Conservation (phyloP, 2,113 vertebrate genomes). For the Phasianus colchicus region DNA sequence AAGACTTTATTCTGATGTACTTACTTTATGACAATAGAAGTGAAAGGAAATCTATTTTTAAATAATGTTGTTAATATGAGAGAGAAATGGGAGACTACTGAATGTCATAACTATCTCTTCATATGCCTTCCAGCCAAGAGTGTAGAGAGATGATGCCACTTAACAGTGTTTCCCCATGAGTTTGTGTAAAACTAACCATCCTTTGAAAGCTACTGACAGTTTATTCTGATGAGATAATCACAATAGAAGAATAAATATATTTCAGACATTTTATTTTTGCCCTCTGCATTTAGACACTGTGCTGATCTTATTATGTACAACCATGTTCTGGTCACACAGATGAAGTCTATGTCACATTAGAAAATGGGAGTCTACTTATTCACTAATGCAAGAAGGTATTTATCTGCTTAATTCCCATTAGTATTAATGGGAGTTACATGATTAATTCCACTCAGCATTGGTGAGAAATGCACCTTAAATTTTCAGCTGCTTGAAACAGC, state of each 20-base stretch:
- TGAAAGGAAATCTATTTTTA: neutral
- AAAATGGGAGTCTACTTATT: neutral
- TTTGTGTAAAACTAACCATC: neutral
- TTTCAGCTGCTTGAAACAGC: slow-evolving; percentile 34
- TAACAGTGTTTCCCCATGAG: neutral
- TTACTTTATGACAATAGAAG: neutral
- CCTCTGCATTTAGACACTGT: neutral
- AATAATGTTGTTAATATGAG: neutral
- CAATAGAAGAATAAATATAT: neutral
- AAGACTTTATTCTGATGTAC: neutral
- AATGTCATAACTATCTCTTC: neutral
- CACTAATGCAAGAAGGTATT: slow-evolving; percentile 40
- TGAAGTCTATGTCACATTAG: neutral
- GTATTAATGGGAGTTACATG: slow-evolving; percentile 37
- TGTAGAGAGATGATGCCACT: neutral
- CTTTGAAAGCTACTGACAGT: neutral
- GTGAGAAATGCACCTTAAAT: slow-evolving; percentile 47
- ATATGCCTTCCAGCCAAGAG: neutral
- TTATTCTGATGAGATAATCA: neutral
- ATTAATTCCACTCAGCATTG: neutral
- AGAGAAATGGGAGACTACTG: neutral
- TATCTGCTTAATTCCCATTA: slow-evolving; percentile 47
- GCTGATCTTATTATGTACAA: neutral
- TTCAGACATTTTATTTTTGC: neutral
- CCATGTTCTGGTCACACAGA: neutral